Evolutionary conservation across 1,140 invertebrate species (phyloP).

Genomic region (Diprion similis): DNA sequence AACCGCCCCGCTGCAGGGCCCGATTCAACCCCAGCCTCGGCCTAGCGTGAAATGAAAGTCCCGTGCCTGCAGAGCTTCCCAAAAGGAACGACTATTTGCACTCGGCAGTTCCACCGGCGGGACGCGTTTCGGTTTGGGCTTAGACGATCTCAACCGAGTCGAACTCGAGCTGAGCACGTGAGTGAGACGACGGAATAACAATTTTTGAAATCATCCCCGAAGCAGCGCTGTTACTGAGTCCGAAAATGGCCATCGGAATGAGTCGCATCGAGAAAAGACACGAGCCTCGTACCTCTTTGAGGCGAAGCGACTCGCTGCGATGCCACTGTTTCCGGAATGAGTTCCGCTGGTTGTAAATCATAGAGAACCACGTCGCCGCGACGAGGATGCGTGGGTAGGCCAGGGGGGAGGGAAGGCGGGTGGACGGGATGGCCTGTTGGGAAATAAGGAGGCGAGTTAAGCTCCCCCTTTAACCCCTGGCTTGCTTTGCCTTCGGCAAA

Average conservation of each 20-base stretch:
- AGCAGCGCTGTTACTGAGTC: too few relatives aligned
- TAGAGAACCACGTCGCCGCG: conserved; percentile 33
- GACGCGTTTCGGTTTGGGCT: conserved; percentile 22
- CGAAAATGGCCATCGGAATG: too few relatives aligned
- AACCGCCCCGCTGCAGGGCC: not conserved
- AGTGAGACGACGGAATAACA: too few relatives aligned
- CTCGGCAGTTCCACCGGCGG: conserved; percentile 44
- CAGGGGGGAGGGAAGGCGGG: conserved; percentile 28
- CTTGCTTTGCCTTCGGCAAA: conserved; percentile 48
- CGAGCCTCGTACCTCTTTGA: too few relatives aligned
- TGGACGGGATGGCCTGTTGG: conserved; percentile 50
- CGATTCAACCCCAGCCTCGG: conserved; percentile 27
- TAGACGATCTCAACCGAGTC: conserved; percentile 42
- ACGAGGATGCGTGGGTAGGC: conserved; percentile 30
- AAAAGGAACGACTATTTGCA: conserved; percentile 43
- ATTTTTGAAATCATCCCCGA: too few relatives aligned
- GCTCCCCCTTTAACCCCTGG: conserved; percentile 25
- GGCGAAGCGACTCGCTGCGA: too few relatives aligned
- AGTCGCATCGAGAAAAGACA: too few relatives aligned
- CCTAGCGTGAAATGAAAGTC: conserved; percentile 50
- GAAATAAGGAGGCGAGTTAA: conserved; percentile 61
- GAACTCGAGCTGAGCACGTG: too few relatives aligned
- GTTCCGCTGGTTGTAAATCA: conserved; percentile 55
- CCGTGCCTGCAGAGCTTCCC: conserved; percentile 31
- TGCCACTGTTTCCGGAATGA: conserved; percentile 42